Evolutionary conservation across 2,888 invertebrate genomes (phyloP).

Genomic region (Hipparchia sbordonii): DNA sequence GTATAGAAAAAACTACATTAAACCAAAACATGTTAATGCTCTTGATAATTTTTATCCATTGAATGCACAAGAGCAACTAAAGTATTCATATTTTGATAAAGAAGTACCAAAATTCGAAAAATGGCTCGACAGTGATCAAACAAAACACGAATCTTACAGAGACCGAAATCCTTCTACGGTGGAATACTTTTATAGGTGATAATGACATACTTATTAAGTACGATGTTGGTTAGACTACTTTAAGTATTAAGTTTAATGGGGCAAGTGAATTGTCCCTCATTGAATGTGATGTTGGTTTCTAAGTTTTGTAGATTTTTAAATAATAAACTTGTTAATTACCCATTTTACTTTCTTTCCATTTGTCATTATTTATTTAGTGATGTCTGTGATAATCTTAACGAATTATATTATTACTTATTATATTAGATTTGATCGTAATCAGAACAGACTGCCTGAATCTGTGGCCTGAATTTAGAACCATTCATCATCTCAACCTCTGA

Average conservation of each 20-base stretch:
- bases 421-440: too few species aligned
- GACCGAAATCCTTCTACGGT: slow-evolving; percentile 25
- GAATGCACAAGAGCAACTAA: slow-evolving; percentile 28
- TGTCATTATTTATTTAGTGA: neutral
- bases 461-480: too few species aligned
- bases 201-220: neutral
- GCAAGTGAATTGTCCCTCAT: neutral
- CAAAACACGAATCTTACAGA: slow-evolving; percentile 31
- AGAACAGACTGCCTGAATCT: too few species aligned
- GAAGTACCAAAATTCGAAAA: slow-evolving; percentile 46
- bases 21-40: slow-evolving; percentile 5
- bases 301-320: neutral
- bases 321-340: neutral
- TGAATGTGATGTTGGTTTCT: neutral
- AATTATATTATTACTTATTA: too few species aligned
- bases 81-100: slow-evolving; percentile 46
- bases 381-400: too few species aligned
- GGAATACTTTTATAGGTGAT: slow-evolving; percentile 34
- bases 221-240: neutral
- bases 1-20: slow-evolving; percentile 1
- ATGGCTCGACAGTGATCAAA: slow-evolving; percentile 46
- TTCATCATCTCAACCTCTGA: too few species aligned
- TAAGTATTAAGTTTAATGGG: neutral
- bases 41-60: slow-evolving; percentile 14
- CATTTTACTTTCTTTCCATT: neutral